Conservation (phyloP, 2,797 vertebrate genomes). For the Coccyzus lansbergi region DNA sequence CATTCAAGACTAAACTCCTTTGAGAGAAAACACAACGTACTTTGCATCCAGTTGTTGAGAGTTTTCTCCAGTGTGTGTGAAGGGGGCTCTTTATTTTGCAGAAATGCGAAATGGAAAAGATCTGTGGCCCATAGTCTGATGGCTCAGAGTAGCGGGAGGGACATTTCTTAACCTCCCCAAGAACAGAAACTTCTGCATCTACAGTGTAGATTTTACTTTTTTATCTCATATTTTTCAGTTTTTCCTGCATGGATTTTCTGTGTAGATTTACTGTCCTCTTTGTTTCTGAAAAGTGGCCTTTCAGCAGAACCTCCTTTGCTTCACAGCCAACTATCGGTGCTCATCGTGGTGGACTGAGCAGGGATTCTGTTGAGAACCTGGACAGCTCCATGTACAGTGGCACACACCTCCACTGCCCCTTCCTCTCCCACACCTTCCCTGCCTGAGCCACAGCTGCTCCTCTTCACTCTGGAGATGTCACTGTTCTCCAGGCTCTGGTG, state of each 20-base stretch:
- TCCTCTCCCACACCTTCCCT: neutral
- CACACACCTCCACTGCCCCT: rapidly evolving
- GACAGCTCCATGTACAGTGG: rapidly evolving
- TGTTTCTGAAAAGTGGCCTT: neutral
- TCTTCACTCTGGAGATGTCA: neutral
- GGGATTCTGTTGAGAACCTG: neutral
- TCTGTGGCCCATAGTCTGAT: neutral
- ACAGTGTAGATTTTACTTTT: neutral
- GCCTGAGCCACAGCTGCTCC: neutral
- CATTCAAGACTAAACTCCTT: neutral
- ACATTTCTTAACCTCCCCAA: neutral
- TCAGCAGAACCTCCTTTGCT: neutral
- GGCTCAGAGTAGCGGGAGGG: neutral
- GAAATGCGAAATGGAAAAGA: neutral
- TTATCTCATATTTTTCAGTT: neutral
- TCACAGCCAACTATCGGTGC: rapidly evolving
- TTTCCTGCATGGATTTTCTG: neutral
- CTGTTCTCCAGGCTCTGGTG: neutral
- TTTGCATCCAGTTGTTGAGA: neutral
- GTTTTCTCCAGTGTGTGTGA: neutral
- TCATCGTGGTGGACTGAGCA: neutral
- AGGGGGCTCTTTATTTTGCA: conserved; percentile 36
- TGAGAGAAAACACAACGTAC: conserved; percentile 27
- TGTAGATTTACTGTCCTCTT: neutral
- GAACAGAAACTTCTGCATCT: neutral